Percentiles rank a stretch among this genome's conserved stretches.
phyloP scores from a whole-genome alignment of 1,140 invertebrate genomes.

The Anastatus disparis region DNA sequence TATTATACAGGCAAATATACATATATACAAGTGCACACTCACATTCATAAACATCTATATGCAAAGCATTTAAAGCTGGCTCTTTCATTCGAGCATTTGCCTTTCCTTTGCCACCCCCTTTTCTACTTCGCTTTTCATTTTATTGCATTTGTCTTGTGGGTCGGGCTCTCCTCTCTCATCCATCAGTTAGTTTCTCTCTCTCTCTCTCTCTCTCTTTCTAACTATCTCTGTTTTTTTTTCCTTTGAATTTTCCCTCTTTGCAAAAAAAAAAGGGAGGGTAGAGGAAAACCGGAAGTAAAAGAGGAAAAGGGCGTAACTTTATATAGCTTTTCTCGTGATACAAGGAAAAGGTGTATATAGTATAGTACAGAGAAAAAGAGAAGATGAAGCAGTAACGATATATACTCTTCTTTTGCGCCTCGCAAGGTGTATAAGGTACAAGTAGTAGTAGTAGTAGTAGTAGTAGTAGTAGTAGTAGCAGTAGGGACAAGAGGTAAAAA shows the following conservation, averaged over 20 bases:
- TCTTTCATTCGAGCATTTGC: conserved; percentile 32
- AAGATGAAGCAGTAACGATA: too few species aligned
- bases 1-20: too few species aligned
- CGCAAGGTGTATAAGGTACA: too few species aligned
- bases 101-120: neutral
- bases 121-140: conserved; percentile 22
- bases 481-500: conserved; percentile 34
- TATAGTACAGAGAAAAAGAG: too few species aligned
- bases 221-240: too few species aligned
- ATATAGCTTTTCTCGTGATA: neutral
- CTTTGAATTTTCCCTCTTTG: too few species aligned
- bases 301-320: conserved; percentile 41
- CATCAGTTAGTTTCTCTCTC: neutral
- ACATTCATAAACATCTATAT: neutral
- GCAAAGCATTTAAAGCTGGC: neutral
- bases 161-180: neutral
- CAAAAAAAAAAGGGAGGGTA: neutral
- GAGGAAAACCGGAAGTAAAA: conserved; percentile 43
- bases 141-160: conserved; percentile 23
- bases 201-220: too few species aligned
- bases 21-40: too few species aligned
- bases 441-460: too few species aligned
- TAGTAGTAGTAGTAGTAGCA: neutral
- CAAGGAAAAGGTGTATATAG: neutral
- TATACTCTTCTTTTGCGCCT: too few species aligned